phyloP scores from a whole-genome alignment of 2,888 invertebrate species.

The Cordilura impudica region DNA sequence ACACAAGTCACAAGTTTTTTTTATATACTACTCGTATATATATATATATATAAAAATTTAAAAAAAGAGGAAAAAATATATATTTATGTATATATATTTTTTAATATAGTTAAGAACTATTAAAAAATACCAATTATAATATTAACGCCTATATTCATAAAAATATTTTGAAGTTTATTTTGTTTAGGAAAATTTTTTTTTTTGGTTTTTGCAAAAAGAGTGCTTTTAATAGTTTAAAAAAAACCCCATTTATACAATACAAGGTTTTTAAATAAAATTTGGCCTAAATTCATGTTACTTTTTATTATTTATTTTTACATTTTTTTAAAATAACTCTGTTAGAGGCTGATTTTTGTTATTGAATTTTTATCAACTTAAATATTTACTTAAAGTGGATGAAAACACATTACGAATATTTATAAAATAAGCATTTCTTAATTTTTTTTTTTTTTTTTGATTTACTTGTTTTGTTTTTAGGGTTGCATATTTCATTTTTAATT shows the following conservation, averaged over 20 bases:
- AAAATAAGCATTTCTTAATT: neutral
- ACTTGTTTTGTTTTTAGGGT: neutral
- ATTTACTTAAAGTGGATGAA: no score
- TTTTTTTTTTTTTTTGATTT: neutral
- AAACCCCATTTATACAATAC: neutral
- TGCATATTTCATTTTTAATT: neutral
- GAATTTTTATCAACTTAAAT: no score
- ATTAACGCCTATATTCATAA: neutral
- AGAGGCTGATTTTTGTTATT: no score
- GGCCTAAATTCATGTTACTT: conserved; percentile 24
- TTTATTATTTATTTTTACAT: no score
- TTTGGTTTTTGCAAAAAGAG: neutral
- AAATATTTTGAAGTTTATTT: neutral
- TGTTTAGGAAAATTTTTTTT: neutral
- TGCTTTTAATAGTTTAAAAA: conserved; percentile 4
- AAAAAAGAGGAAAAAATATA: conserved; percentile 2
- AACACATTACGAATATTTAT: no score
- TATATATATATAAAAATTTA: neutral
- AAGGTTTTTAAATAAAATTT: neutral
- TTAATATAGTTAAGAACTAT: neutral
- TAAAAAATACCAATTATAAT: conserved; percentile 14
- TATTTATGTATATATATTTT: neutral
- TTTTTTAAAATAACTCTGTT: no score
- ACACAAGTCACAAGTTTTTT: conserved; percentile 32
- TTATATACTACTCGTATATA: neutral